These are phyloP conservation scores for Drosophila vallismaia DNA, from an alignment of 2,888 invertebrate species.

Conservation along the genomic window DNA sequence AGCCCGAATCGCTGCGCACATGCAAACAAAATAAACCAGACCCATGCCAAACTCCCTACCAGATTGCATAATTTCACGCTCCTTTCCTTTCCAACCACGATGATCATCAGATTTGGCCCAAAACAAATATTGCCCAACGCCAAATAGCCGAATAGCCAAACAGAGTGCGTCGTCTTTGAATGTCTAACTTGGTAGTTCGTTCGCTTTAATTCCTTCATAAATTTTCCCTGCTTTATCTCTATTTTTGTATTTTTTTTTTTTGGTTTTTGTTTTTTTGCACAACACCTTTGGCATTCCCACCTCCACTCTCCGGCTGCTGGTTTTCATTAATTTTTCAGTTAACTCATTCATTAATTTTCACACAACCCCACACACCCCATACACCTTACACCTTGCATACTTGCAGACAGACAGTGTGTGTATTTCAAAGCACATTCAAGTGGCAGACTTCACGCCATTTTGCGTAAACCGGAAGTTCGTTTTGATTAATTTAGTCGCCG, in stretches of 20 bases:
- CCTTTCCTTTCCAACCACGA: slow-evolving; percentile 27
- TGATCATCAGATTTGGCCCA: slow-evolving; percentile 57
- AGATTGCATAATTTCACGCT: slow-evolving; percentile 76
- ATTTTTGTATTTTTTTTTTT: not conserved
- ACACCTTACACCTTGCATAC: slow-evolving; percentile 7
- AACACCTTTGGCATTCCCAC: slow-evolving; percentile 66
- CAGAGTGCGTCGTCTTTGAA: slow-evolving; percentile 55
- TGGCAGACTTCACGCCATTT: slow-evolving; percentile 75
- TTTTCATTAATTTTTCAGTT: slow-evolving; percentile 80
- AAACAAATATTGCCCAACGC: slow-evolving; percentile 75
- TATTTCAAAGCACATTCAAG: slow-evolving; percentile 19
- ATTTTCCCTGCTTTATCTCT: slow-evolving; percentile 74
- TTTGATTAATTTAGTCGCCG: slow-evolving; percentile 80
- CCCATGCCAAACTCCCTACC: slow-evolving; percentile 15
- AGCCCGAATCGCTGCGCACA: slow-evolving; percentile 66
- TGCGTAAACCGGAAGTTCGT: slow-evolving; percentile 80
- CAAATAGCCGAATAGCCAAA: slow-evolving; percentile 39
- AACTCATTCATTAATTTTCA: slow-evolving; percentile 80
- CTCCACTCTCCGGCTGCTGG: slow-evolving; percentile 35
- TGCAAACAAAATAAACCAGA: slow-evolving; percentile 76
- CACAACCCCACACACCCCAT: slow-evolving; percentile 45
- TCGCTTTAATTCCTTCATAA: slow-evolving; percentile 64
- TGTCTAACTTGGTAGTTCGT: slow-evolving; percentile 65
- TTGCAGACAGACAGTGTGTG: slow-evolving; percentile 24
- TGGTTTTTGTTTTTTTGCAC: slow-evolving; percentile 54